phyloP scores from a whole-genome alignment of 92 coral and sea anemone species.

The Umimayanthus chanpuru region DNA sequence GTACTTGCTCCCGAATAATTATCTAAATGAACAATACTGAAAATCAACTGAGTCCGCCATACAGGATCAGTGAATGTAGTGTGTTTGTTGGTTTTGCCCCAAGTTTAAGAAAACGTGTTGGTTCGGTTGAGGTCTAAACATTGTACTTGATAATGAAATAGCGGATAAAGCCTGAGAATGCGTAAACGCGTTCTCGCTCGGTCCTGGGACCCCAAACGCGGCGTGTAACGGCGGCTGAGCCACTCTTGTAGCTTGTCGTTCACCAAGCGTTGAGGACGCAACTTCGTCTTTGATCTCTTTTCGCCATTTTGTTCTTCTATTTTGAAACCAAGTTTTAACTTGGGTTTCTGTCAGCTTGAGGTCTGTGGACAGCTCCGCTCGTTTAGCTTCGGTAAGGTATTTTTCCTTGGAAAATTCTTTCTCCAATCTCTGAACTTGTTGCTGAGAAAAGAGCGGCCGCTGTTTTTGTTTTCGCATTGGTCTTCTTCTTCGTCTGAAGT shows the following conservation, averaged over 20 bases:
- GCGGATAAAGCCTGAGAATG: conserved; percentile 35
- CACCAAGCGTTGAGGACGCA: conserved; percentile 40
- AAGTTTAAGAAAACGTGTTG: conserved; percentile 19
- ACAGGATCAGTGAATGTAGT: conserved; percentile 23
- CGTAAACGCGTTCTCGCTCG: conserved; percentile 8
- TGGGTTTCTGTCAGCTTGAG: conserved; percentile 61
- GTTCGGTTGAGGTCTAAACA: conserved; percentile 37
- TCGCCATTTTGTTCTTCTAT: conserved; percentile 66
- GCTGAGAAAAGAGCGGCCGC: conserved; percentile 59
- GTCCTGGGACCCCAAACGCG: conserved; percentile 17
- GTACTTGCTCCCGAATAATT: neutral
- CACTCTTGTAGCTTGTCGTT: conserved; percentile 24
- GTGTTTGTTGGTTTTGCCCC: conserved; percentile 32
- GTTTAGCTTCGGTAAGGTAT: conserved; percentile 54
- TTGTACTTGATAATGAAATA: conserved; percentile 34
- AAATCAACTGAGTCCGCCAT: neutral
- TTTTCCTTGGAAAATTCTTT: conserved; percentile 57
- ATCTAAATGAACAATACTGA: neutral
- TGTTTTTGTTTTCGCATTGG: conserved; percentile 60
- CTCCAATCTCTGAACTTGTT: conserved; percentile 62
- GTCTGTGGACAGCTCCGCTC: conserved; percentile 59
- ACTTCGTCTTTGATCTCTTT: conserved; percentile 57
- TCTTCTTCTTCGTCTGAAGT: conserved; percentile 49
- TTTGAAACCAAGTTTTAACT: conserved; percentile 69
- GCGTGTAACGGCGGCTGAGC: neutral